phyloP scores from a whole-genome alignment of 2,113 vertebrate species.

The human region DNA sequence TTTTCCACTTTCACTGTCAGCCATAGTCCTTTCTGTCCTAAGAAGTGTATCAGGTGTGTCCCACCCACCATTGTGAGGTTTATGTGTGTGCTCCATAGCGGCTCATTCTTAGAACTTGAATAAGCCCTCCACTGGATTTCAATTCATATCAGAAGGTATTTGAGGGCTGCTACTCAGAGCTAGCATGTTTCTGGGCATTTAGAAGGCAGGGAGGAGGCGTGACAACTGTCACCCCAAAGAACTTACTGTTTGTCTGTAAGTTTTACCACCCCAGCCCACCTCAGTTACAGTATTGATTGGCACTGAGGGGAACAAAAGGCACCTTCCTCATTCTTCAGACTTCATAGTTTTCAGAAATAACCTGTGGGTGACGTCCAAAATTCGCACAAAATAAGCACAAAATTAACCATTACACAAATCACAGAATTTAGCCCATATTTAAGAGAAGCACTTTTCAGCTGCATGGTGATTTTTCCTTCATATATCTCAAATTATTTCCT shows the following conservation, averaged over 20 bases:
- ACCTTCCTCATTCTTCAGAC: background rate
- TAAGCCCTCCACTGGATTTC: background rate
- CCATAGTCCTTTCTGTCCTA: background rate
- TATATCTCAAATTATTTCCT: constrained; percentile 59
- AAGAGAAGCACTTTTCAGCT: constrained; percentile 36
- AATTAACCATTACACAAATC: constrained; percentile 49
- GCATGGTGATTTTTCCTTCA: constrained; percentile 45
- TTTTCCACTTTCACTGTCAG: background rate
- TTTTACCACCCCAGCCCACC: background rate
- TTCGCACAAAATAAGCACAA: constrained; percentile 8
- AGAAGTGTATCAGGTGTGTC: background rate
- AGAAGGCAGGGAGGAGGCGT: accelerated
- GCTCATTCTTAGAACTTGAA: background rate
- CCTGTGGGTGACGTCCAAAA: constrained; percentile 6
- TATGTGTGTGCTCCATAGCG: too few species aligned
- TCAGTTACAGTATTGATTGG: background rate
- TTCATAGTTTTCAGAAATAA: constrained; percentile 39
- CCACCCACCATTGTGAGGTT: background rate
- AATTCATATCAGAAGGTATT: background rate
- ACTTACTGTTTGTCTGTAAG: background rate
- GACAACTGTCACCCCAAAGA: background rate
- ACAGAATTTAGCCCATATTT: constrained; percentile 20
- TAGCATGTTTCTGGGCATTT: background rate
- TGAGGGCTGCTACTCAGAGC: background rate
- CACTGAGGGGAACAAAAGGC: background rate